A percentile compares a stretch with the other conserved stretches of the same genome.
Conservation (phyloP, 2,113 vertebrate genomes). For the Chloebia gouldiae region DNA sequence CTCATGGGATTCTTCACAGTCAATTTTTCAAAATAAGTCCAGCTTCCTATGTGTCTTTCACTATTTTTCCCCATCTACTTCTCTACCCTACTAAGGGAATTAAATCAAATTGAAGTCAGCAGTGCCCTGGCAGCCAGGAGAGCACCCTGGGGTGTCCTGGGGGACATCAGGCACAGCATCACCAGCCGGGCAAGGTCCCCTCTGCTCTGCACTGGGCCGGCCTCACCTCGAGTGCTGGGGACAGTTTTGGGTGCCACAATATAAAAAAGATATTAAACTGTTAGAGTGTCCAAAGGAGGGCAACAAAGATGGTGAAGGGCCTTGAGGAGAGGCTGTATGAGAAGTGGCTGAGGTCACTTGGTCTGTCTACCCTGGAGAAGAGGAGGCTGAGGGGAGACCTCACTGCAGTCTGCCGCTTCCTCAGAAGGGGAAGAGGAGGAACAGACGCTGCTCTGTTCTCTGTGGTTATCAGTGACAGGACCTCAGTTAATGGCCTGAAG, state of each 20-base stretch:
- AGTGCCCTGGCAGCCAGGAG: neutral
- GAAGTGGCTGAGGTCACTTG: fast-evolving
- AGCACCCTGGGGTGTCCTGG: neutral
- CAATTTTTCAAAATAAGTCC: neutral
- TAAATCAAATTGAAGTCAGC: neutral
- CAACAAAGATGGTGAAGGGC: fast-evolving
- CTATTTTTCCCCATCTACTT: neutral
- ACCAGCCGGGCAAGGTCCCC: fast-evolving
- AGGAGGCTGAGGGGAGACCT: neutral
- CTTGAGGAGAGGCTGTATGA: fast-evolving
- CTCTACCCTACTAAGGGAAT: neutral
- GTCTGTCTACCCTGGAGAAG: neutral
- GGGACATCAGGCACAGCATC: neutral
- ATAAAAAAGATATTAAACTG: neutral
- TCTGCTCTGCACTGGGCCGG: neutral
- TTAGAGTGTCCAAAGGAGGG: neutral
- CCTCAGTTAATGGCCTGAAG: neutral
- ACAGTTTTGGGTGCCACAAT: neutral
- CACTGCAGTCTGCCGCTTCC: too few relatives aligned
- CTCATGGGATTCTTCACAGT: neutral
- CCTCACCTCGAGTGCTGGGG: neutral
- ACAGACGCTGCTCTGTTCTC: neutral
- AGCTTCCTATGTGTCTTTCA: neutral
- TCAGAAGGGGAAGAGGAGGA: too few relatives aligned
- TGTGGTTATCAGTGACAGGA: too few relatives aligned